Percentiles rank a stretch among this genome's conserved stretches.
Evolutionary conservation across 2,888 invertebrate species (phyloP).

Genomic region (Eilema sororculum): DNA sequence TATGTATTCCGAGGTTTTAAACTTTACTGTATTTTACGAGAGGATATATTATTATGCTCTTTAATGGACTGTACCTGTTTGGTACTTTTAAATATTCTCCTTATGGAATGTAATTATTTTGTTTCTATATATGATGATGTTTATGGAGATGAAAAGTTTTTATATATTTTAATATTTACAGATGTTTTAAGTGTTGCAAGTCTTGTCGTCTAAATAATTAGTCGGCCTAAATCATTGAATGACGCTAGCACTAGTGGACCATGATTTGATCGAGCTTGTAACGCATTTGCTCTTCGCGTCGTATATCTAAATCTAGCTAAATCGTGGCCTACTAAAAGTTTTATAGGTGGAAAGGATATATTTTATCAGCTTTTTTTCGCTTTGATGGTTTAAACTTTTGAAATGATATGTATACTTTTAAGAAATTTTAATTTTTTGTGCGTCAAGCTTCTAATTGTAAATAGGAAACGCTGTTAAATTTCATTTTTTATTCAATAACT

Average conservation of each 20-base stretch:
- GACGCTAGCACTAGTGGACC: slow-evolving; percentile 37
- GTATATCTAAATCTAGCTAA: slow-evolving; percentile 15
- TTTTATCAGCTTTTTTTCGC: slow-evolving; percentile 57
- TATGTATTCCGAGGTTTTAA: slow-evolving; percentile 10
- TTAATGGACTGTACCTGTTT: slow-evolving; percentile 11
- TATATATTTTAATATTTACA: slow-evolving; percentile 22
- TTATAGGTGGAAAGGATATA: slow-evolving; percentile 65
- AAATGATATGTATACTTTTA: slow-evolving; percentile 61
- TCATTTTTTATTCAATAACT: slow-evolving; percentile 54
- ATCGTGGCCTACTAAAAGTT: slow-evolving; percentile 37
- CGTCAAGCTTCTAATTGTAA: slow-evolving; percentile 77
- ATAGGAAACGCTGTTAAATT: slow-evolving; percentile 70
- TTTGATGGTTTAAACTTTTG: slow-evolving; percentile 61
- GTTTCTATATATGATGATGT: slow-evolving; percentile 15
- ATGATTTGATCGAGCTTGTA: slow-evolving; percentile 32
- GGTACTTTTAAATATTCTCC: slow-evolving; percentile 10
- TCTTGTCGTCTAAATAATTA: slow-evolving; percentile 50
- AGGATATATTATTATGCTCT: background rate
- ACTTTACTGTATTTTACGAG: slow-evolving; percentile 20
- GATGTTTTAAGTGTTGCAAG: slow-evolving; percentile 24
- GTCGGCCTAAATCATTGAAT: slow-evolving; percentile 47
- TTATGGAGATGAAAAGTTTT: slow-evolving; percentile 20
- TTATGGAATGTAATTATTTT: slow-evolving; percentile 19
- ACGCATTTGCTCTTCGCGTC: slow-evolving; percentile 19
- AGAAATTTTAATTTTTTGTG: slow-evolving; percentile 69